Percentiles rank a stretch among this genome's conserved stretches.
Conservation (phyloP, 1,140 invertebrate genomes). For the Musca vetustissima region DNA sequence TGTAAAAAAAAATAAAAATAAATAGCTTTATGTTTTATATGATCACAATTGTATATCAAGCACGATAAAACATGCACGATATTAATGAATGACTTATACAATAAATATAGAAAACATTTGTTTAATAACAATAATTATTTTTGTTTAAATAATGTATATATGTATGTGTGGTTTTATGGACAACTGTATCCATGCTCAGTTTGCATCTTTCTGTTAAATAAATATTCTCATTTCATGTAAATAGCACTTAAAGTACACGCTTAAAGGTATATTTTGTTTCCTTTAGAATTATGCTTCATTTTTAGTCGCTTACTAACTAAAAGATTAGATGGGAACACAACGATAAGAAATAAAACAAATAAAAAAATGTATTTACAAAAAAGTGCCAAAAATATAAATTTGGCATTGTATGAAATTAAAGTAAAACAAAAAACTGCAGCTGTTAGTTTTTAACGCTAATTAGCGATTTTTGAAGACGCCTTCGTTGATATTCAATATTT, state of each 20-base stretch:
- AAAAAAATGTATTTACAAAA: constrained; percentile 7
- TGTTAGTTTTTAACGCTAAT: constrained; percentile 5
- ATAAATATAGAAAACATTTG: background rate
- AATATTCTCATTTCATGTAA: background rate
- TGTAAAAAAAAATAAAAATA: constrained; percentile 8
- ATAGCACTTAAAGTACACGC: constrained; percentile 2
- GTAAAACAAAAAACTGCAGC: constrained; percentile 6
- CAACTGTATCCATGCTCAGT: background rate
- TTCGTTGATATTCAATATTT: background rate
- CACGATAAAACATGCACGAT: background rate
- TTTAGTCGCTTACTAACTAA: background rate
- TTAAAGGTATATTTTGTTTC: no score
- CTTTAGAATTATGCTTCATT: background rate
- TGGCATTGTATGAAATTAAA: constrained; percentile 5
- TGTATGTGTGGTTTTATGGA: background rate
- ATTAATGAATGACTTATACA: constrained; percentile 10
- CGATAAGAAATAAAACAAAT: constrained; percentile 3
- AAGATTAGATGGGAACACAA: background rate
- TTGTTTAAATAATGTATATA: no score
- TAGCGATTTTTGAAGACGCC: background rate
- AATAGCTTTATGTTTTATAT: constrained; percentile 12
- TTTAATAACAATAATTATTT: background rate
- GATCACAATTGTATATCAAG: constrained; percentile 16
- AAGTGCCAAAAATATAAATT: background rate
- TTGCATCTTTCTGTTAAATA: background rate